Evolutionary conservation across 2,113 vertebrate genomes (phyloP), one percentile per base, ranked within the genome.

Genomic region (Calidris pugnax): DNA sequence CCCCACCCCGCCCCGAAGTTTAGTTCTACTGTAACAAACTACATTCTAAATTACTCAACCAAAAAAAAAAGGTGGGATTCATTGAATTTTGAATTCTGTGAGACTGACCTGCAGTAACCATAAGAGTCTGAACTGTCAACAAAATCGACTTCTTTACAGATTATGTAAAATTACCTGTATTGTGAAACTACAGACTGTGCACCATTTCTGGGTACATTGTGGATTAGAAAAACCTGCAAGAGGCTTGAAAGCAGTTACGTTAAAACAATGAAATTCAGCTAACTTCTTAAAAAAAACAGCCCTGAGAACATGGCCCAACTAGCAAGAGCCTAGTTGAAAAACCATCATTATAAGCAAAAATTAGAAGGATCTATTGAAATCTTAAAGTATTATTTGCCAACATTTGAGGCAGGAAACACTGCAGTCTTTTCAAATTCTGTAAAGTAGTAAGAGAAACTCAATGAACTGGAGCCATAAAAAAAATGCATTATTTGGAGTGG

Each of bases 291-390:
- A 96, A 97, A 96, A 97, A 98, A 86, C 97, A 98, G 97, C 97
- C 98, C 98, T 98, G 98, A 98, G 98, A 98, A 98, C 97, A 97
- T 89, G 97, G 97, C 95, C 97, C 96, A 98, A 98, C 97, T 97
- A 98, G 97, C 96, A 97, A 97, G 93, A 98, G 97, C 95, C 94
- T 94, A 97, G 97, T 97, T 97, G 97, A 97, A 97, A 97, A 97
- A 85, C 93, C 90, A 97, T 93, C 90, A 87, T 96, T 96, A 63
- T 48, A 97, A 97, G 90, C 97, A 98, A 98, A 95, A 95, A 97
- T 92, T 95, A 95, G 86, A 97, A 98, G 97, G 96, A 92, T 95
- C 97, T 92, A 78, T 77, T 92, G 90, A 97, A 97, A 85, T 96
- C 95, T 91, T 80, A 41, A 97, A 97, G 93, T 74, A 97, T 94